Percentiles rank a stretch among this genome's conserved stretches.
phyloP scores from a whole-genome alignment of 2,797 vertebrate genomes.

The Epinephelus malabaricus region DNA sequence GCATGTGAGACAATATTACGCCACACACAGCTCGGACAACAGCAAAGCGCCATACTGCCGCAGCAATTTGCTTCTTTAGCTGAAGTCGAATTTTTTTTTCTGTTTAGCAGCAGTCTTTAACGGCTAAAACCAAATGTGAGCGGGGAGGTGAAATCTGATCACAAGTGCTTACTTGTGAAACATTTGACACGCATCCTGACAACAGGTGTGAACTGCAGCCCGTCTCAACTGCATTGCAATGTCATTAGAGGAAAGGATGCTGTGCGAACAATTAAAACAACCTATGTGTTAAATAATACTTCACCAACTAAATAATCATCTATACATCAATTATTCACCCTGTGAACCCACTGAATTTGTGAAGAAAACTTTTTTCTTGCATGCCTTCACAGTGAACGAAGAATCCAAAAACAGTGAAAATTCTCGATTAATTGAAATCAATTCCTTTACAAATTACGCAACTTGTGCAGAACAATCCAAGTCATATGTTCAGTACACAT shows the following conservation, averaged over 20 bases:
- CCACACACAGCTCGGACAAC: too few species aligned
- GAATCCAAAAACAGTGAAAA: too few species aligned
- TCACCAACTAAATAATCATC: neutral
- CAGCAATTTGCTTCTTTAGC: constrained; percentile 30
- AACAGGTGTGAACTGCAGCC: constrained; percentile 34
- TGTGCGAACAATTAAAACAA: neutral
- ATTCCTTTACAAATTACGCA: too few species aligned
- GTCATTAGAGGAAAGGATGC: constrained; percentile 13
- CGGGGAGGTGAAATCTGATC: constrained; percentile 59
- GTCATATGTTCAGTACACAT: too few species aligned
- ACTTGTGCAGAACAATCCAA: too few species aligned
- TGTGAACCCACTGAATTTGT: too few species aligned
- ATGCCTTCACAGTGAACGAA: too few species aligned
- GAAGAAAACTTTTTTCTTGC: too few species aligned
- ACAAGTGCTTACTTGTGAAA: constrained; percentile 60
- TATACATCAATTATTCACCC: too few species aligned
- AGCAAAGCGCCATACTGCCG: neutral
- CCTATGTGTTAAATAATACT: neutral
- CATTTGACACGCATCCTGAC: constrained; percentile 45
- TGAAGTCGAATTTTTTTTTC: constrained; percentile 41
- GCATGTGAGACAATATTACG: neutral
- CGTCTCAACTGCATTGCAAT: constrained; percentile 12
- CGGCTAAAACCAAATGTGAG: constrained; percentile 39
- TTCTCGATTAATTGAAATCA: too few species aligned
- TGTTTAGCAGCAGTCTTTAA: constrained; percentile 35